phyloP scores from a whole-genome alignment of 2,797 vertebrate genomes.

The Euphonia xanthogaster region DNA sequence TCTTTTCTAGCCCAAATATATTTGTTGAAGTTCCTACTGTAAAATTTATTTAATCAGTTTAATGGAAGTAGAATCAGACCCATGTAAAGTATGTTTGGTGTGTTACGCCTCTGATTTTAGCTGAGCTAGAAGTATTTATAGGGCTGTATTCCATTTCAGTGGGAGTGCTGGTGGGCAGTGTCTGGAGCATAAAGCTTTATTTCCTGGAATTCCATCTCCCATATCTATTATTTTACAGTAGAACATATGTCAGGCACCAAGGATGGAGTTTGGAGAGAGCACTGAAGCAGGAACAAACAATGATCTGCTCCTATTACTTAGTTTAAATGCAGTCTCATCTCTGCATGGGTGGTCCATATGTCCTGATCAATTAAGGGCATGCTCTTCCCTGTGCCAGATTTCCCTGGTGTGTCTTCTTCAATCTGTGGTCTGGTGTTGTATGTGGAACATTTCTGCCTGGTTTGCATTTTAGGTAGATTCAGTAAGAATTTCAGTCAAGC shows the following conservation, averaged over 20 bases:
- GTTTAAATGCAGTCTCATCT: background rate
- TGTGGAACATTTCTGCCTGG: background rate
- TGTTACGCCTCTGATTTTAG: background rate
- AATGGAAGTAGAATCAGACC: background rate
- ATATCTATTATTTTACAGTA: background rate
- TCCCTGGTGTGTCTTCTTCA: background rate
- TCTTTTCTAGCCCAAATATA: background rate
- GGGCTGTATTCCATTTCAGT: background rate
- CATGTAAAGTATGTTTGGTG: background rate
- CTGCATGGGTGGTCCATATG: background rate
- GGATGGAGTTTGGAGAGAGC: background rate
- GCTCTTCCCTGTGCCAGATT: background rate
- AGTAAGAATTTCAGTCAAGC: background rate
- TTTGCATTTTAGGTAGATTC: background rate
- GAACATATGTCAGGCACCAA: background rate
- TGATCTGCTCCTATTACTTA: background rate
- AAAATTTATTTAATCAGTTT: background rate
- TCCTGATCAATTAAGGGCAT: slow-evolving; percentile 17
- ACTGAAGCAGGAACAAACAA: background rate
- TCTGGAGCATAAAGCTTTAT: background rate
- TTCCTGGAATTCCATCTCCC: background rate
- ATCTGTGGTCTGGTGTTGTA: background rate
- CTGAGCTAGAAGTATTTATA: background rate
- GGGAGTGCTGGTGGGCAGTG: background rate
- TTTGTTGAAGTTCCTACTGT: background rate